Evolutionary conservation across 2,888 invertebrate species (phyloP).

Genomic region (Oligia strigilis): DNA sequence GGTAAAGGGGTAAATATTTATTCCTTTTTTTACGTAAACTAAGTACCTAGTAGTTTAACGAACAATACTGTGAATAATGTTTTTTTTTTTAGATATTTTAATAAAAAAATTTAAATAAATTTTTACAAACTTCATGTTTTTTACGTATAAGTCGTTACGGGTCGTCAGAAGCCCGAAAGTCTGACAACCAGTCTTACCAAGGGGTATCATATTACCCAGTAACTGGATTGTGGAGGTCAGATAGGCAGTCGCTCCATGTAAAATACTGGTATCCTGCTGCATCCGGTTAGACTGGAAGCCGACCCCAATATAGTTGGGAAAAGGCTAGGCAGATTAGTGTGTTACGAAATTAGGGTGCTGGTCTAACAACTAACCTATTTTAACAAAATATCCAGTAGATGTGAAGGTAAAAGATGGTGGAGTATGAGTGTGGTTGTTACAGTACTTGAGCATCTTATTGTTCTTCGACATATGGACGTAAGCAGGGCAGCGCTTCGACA

Average conservation of each 20-base stretch:
- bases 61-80: not conserved
- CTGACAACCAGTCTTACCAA: too few relatives aligned
- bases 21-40: not conserved
- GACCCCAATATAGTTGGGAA: too few relatives aligned
- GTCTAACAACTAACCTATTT: slow-evolving; percentile 14
- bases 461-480: slow-evolving; percentile 66
- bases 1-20: not conserved
- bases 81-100: not conserved
- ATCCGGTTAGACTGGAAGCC: too few relatives aligned
- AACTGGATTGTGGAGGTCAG: too few relatives aligned
- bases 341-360: not conserved
- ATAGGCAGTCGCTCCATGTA: too few relatives aligned
- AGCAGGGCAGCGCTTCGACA: slow-evolving; percentile 66
- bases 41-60: not conserved
- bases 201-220: too few relatives aligned
- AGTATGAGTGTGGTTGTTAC: slow-evolving; percentile 63
- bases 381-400: slow-evolving; percentile 51
- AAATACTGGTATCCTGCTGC: too few relatives aligned
- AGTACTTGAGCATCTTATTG: slow-evolving; percentile 61
- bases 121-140: not conserved
- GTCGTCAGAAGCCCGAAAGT: too few relatives aligned
- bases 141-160: not conserved
- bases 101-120: too few relatives aligned
- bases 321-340: not conserved
- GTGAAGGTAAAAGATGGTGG: slow-evolving; percentile 53